These are phyloP conservation scores for Brachylomia viminalis DNA, from an alignment of 2,888 invertebrate genomes.

Conservation along the genomic window DNA sequence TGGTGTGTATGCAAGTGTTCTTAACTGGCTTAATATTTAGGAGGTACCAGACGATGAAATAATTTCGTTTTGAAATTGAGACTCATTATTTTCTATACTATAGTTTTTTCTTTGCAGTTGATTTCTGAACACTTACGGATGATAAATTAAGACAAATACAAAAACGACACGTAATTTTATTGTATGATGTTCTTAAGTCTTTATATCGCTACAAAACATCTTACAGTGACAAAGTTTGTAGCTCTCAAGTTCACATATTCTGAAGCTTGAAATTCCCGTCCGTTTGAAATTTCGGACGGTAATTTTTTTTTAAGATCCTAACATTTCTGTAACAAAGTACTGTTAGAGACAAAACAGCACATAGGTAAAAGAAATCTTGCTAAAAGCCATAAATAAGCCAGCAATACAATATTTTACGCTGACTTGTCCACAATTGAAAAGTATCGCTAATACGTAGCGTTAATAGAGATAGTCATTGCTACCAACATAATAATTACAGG, in stretches of 20 bases:
- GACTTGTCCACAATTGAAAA: conserved; percentile 9
- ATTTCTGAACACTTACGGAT: not conserved
- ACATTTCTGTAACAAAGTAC: no score
- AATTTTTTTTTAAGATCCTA: no score
- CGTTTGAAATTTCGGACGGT: no score
- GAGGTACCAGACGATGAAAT: conserved; percentile 11
- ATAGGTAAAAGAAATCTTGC: conserved; percentile 10
- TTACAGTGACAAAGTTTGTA: no score
- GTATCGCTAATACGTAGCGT: conserved; percentile 20
- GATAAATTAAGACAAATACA: no score
- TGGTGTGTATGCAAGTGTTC: conserved; percentile 8
- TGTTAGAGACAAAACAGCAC: not conserved
- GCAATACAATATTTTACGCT: conserved; percentile 17
- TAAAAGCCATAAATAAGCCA: conserved; percentile 4
- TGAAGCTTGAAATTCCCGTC: no score
- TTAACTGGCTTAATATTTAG: conserved; percentile 15
- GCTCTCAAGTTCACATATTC: no score
- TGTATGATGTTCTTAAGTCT: no score
- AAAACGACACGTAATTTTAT: no score
- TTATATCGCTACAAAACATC: no score
- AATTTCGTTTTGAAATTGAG: conserved; percentile 1
- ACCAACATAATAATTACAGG: conserved; percentile 21
- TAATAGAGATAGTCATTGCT: conserved; percentile 18
- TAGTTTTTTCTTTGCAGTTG: not conserved
- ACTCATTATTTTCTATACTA: not conserved